Conservation (phyloP, 2,888 invertebrate species). For the Hypolimnas misippus region DNA sequence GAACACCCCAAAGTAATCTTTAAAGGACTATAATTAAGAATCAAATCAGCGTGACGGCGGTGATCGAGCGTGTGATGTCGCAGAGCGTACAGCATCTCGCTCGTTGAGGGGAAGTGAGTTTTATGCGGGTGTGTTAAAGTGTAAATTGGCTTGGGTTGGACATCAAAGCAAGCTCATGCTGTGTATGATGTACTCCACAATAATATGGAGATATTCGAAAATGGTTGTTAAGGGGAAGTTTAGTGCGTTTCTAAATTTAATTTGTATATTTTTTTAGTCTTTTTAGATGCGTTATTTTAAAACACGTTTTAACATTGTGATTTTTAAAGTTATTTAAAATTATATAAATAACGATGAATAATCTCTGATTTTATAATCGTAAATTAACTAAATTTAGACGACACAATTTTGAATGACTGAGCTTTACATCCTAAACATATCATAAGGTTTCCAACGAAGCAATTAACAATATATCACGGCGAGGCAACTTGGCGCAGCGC, state of each 20-base stretch:
- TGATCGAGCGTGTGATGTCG: slow-evolving; percentile 55
- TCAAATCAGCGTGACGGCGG: slow-evolving; percentile 6
- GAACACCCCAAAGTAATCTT: slow-evolving; percentile 3
- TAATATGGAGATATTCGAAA: slow-evolving; percentile 70
- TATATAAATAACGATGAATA: too few species aligned
- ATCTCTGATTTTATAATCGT: too few species aligned
- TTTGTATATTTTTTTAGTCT: background rate
- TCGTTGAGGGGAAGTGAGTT: slow-evolving; percentile 54
- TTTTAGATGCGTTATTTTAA: too few species aligned
- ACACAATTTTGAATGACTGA: too few species aligned
- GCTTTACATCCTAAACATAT: background rate
- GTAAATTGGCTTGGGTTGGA: slow-evolving; percentile 50
- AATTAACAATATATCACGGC: slow-evolving; percentile 15
- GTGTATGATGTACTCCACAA: slow-evolving; percentile 72
- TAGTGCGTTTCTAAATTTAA: background rate
- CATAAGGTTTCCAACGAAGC: background rate
- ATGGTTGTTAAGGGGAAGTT: slow-evolving; percentile 65
- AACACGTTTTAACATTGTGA: too few species aligned
- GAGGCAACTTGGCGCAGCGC: slow-evolving; percentile 51
- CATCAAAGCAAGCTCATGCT: slow-evolving; percentile 67
- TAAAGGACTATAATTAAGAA: background rate
- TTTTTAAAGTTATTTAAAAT: too few species aligned
- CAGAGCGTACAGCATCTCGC: slow-evolving; percentile 50
- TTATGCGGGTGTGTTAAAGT: slow-evolving; percentile 50
- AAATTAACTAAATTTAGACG: too few species aligned